Percentiles rank a stretch among this genome's conserved stretches.
These are phyloP conservation scores for Microchirus variegatus DNA, from an alignment of 2,797 vertebrate species.

Conservation along the genomic window DNA sequence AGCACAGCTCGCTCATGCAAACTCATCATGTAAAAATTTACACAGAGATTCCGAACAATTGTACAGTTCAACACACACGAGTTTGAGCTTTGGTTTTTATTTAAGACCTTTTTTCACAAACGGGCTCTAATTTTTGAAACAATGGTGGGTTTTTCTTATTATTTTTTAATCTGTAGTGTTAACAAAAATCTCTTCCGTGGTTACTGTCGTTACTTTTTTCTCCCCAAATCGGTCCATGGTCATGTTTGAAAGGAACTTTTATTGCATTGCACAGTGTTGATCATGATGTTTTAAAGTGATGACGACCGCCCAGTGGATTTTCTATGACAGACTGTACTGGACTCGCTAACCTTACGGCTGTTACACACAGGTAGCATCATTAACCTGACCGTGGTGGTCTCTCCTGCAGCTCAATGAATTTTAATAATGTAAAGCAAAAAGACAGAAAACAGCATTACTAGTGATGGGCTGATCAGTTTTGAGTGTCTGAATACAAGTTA, in stretches of 20 bases:
- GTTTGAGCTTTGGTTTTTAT: slow-evolving; percentile 46
- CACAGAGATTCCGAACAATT: slow-evolving; percentile 89
- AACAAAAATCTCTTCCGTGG: slow-evolving; percentile 76
- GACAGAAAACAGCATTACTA: slow-evolving; percentile 69
- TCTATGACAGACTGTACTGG: slow-evolving; percentile 74
- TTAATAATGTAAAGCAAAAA: slow-evolving; percentile 68
- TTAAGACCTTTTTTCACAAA: slow-evolving; percentile 76
- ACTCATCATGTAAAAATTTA: slow-evolving; percentile 79
- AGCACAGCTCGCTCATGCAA: slow-evolving; percentile 85
- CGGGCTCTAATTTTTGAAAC: slow-evolving; percentile 81
- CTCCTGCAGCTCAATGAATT: slow-evolving; percentile 73
- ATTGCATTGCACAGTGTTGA: slow-evolving; percentile 93
- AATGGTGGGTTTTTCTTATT: slow-evolving; percentile 82
- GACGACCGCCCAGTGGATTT: slow-evolving; percentile 65
- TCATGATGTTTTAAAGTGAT: slow-evolving; percentile 75
- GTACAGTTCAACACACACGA: slow-evolving; percentile 88
- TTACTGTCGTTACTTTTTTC: slow-evolving; percentile 80
- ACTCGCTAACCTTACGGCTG: slow-evolving; percentile 69
- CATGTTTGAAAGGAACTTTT: slow-evolving; percentile 87
- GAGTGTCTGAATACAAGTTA: slow-evolving; percentile 83
- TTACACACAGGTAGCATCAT: slow-evolving; percentile 65
- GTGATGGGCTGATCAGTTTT: slow-evolving; percentile 80
- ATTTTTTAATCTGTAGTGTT: slow-evolving; percentile 84
- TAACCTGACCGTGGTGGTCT: slow-evolving; percentile 66
- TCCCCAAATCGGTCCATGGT: slow-evolving; percentile 70